Percentiles rank a stretch among this genome's conserved stretches.
These are phyloP conservation scores for Masnerella sp. DNA, from an alignment of 2,888 invertebrate genomes.

Conservation along the genomic window DNA sequence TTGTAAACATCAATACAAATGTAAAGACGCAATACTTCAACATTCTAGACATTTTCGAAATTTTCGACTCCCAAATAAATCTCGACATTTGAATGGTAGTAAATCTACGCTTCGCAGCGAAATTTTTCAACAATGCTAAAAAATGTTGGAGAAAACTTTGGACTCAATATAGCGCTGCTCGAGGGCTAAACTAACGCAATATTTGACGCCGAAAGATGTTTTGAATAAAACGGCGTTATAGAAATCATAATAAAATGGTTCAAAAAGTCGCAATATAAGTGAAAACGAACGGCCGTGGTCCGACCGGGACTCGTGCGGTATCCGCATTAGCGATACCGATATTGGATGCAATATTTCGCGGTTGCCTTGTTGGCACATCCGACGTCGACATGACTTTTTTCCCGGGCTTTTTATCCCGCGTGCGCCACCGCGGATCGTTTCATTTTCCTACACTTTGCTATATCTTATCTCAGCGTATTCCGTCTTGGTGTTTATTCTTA, in stretches of 20 bases:
- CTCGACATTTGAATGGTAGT: too few species aligned
- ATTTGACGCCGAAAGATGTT: too few species aligned
- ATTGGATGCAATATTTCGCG: slow-evolving; percentile 51
- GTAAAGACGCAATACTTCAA: too few species aligned
- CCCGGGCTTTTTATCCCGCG: slow-evolving; percentile 10
- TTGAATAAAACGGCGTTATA: too few species aligned
- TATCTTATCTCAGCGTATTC: slow-evolving; percentile 46
- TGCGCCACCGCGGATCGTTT: slow-evolving; percentile 38
- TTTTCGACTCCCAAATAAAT: too few species aligned
- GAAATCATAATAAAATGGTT: slow-evolving; percentile 13
- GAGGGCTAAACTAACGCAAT: too few species aligned
- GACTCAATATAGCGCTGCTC: too few species aligned
- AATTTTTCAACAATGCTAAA: too few species aligned
- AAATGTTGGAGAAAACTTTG: too few species aligned
- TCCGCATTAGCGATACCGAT: slow-evolving; percentile 47
- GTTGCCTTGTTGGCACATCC: slow-evolving; percentile 21
- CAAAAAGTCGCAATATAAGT: slow-evolving; percentile 15
- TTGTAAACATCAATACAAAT: too few species aligned
- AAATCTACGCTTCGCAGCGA: too few species aligned
- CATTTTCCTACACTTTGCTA: slow-evolving; percentile 45
- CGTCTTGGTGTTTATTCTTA: slow-evolving; percentile 46
- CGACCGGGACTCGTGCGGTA: slow-evolving; percentile 19
- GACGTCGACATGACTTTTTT: slow-evolving; percentile 20
- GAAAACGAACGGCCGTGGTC: slow-evolving; percentile 3
- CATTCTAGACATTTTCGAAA: too few species aligned